phyloP scores from a whole-genome alignment of 2,113 vertebrate species.

The Acrocephalus kingi region DNA sequence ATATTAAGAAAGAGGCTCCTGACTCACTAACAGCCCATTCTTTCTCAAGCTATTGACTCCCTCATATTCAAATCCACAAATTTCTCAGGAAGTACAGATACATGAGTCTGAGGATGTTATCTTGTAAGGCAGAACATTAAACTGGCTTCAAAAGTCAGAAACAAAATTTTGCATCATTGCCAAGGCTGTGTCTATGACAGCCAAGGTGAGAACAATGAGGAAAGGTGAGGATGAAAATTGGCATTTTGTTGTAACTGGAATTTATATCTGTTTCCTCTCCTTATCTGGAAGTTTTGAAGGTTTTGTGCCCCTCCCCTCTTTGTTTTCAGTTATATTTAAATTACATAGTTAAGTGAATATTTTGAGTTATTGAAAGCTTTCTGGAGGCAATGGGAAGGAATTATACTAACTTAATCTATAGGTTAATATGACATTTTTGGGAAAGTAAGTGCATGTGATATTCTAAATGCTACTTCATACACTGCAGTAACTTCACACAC shows the following conservation, averaged over 20 bases:
- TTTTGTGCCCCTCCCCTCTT: neutral
- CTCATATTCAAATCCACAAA: neutral
- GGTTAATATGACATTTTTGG: neutral
- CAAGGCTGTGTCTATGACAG: neutral
- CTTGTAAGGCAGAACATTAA: neutral
- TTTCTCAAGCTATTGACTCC: neutral
- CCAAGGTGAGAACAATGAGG: neutral
- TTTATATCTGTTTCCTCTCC: neutral
- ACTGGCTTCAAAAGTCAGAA: neutral
- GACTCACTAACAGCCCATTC: neutral
- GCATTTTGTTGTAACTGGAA: neutral
- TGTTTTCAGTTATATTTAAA: neutral
- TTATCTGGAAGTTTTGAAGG: rapidly evolving
- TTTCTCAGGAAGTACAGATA: neutral
- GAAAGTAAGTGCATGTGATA: neutral
- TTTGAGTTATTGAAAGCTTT: neutral
- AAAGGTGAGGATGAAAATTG: neutral
- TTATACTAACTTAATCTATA: neutral
- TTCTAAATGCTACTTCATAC: neutral
- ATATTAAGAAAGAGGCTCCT: conserved; percentile 16
- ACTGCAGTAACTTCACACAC: neutral
- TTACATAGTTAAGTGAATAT: neutral
- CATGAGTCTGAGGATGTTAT: neutral
- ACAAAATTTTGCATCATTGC: neutral
- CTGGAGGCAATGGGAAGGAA: neutral